A percentile compares a stretch with the other conserved stretches of the same genome.
Conservation (phyloP, 2,113 vertebrate genomes). For the Microtus oregoni region DNA sequence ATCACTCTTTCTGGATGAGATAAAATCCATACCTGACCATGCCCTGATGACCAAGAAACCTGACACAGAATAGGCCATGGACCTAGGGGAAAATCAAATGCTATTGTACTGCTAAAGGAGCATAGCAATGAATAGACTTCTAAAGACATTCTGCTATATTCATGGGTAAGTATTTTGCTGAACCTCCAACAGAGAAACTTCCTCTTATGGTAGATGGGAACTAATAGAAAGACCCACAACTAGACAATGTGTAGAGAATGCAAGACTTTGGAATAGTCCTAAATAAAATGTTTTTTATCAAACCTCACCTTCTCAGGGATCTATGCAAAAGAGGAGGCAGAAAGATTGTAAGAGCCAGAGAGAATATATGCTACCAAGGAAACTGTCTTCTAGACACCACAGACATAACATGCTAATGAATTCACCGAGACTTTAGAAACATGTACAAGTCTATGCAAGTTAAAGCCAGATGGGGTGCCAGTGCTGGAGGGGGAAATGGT, state of each 20-base stretch:
- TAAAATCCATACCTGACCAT: not conserved
- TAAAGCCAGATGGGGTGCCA: not conserved
- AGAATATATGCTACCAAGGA: not conserved
- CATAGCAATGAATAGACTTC: not conserved
- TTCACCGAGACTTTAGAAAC: not conserved
- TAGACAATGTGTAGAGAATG: not conserved
- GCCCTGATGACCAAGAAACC: not conserved
- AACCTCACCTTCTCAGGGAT: not conserved
- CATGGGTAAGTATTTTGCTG: not conserved
- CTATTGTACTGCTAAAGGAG: not conserved
- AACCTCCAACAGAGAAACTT: not conserved
- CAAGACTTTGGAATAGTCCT: not conserved
- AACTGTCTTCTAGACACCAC: not conserved
- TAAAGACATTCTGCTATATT: not conserved
- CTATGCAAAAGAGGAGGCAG: not conserved
- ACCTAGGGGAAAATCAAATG: not conserved
- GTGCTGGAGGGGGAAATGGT: not conserved
- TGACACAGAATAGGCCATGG: not conserved
- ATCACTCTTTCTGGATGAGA: not conserved
- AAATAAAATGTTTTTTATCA: not conserved
- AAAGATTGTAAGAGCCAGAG: not conserved
- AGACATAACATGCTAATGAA: not conserved
- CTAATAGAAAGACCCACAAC: not conserved
- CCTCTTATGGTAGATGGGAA: not conserved
- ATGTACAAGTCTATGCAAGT: not conserved